phyloP scores from a whole-genome alignment of 2,113 vertebrate genomes.

The Andinoacara biseriatus region DNA sequence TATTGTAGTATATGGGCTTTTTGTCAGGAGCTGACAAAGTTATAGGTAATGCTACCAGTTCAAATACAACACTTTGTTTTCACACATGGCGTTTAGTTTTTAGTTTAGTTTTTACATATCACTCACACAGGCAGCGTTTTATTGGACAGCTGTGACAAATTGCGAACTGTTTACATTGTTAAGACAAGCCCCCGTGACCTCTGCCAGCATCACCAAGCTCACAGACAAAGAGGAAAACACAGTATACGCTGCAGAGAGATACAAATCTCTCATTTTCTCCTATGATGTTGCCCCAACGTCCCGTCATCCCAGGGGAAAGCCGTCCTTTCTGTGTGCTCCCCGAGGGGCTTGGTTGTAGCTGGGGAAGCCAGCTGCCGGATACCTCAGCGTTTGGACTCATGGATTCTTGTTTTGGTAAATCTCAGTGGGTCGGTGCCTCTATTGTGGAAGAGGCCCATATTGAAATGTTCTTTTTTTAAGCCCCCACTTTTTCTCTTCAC shows the following conservation, averaged over 20 bases:
- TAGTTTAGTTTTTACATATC: neutral
- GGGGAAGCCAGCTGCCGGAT: conserved; percentile 65
- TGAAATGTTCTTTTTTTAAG: conserved; percentile 18
- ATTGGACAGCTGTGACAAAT: conserved; percentile 35
- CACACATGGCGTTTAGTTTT: no score
- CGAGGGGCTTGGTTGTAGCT: conserved; percentile 48
- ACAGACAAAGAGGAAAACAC: conserved; percentile 31
- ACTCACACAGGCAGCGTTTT: neutral
- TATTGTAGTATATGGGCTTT: neutral
- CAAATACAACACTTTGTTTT: no score
- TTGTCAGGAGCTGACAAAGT: no score
- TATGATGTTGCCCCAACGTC: conserved; percentile 51
- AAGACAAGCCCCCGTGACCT: conserved; percentile 51
- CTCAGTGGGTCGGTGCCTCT: conserved; percentile 56
- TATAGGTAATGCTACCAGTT: no score
- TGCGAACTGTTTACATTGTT: conserved; percentile 53
- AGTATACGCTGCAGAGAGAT: conserved; percentile 48
- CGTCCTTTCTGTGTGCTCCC: conserved; percentile 47
- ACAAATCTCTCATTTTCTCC: conserved; percentile 65
- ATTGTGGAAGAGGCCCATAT: conserved; percentile 56
- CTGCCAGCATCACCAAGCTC: conserved; percentile 48
- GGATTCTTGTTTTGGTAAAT: conserved; percentile 46
- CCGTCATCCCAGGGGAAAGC: conserved; percentile 58
- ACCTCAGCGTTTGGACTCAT: conserved; percentile 24
- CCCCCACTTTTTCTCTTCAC: neutral